Base-by-base conservation (phyloP, 2,797 vertebrate genomes). In the Hyperoplus lanceolatus region DNA sequence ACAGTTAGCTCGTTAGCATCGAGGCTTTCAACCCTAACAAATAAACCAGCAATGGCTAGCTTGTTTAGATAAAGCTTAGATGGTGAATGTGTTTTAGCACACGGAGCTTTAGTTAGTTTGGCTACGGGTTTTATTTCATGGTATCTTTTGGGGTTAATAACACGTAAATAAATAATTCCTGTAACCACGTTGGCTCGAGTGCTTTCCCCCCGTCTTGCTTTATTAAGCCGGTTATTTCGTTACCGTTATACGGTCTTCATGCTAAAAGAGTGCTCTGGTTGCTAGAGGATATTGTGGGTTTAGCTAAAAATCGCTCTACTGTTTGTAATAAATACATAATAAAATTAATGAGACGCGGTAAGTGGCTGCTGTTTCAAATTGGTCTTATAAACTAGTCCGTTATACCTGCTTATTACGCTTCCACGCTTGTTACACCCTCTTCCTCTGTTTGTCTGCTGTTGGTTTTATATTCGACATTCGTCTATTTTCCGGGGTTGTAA, bases 1-100 rank as follows among this genome's bases (percentile, higher is more conserved):
- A 29, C 66, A 62, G 58, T 73, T 82, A 88, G 91, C 90, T 78
- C 64, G 77, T 82, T 90, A 91, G 87, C 90, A 82, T 82, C 58
- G 57, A 79, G 64, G 73, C 62, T 63, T 56, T 59, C 59, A 84
- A 8, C 58, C 29, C 68, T 43, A 81, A 88, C 87, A 87, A 89
- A 87, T 87, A 73, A 83, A 67, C 72, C 61, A 29, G 57, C 54
- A 8, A 53, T 39, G 8, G 67, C 18, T 82, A 64, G 71, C 75
- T 14, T 45, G 42, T 75, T 75, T 72, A 49, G 61, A 73, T 63
- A n/a, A 64, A 70, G 51, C 54, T 4, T 6, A 48, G 11, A 64
- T 13, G 9, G 9, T 59, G n/a, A 62, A 58, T 29, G 1, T 41
- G 1, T 8, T 38, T 53, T 10, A 43, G 12, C 3, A 42, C 6